Conservation (phyloP, 2,888 invertebrate genomes). For the Galerucella nymphaeae region DNA sequence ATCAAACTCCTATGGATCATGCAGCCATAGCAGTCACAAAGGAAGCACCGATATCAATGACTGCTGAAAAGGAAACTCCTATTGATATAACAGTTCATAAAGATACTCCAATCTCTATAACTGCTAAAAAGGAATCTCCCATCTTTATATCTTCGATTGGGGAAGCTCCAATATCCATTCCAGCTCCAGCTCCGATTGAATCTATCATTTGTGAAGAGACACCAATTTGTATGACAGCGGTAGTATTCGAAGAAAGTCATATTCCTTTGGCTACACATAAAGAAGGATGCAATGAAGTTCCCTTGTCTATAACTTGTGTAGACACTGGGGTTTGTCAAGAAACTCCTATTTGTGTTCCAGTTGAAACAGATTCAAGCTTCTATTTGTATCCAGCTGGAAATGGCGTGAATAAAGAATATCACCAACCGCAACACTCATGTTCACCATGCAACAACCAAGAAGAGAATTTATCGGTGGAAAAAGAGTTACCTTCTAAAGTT, state of each 20-base stretch:
- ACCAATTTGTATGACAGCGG: neutral
- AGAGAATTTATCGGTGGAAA: neutral
- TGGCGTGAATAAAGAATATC: neutral
- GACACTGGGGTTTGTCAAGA: neutral
- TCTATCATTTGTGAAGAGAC: neutral
- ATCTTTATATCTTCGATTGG: too few relatives aligned
- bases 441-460: neutral
- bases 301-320: neutral
- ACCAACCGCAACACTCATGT: too few relatives aligned
- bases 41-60: neutral
- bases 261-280: neutral
- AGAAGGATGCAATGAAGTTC: neutral
- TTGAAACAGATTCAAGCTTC: neutral
- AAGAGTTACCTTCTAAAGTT: neutral
- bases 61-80: neutral
- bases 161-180: conserved; percentile 5
- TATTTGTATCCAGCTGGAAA: neutral
- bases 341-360: neutral
- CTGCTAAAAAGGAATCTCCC: too few relatives aligned
- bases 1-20: too few relatives aligned
- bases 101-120: too few relatives aligned
- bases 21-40: too few relatives aligned
- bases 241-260: neutral
- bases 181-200: too few relatives aligned
- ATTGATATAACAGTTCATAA: too few relatives aligned